Evolutionary conservation across 2,113 vertebrate species (phyloP).

Genomic region (Tachycineta bicolor): DNA sequence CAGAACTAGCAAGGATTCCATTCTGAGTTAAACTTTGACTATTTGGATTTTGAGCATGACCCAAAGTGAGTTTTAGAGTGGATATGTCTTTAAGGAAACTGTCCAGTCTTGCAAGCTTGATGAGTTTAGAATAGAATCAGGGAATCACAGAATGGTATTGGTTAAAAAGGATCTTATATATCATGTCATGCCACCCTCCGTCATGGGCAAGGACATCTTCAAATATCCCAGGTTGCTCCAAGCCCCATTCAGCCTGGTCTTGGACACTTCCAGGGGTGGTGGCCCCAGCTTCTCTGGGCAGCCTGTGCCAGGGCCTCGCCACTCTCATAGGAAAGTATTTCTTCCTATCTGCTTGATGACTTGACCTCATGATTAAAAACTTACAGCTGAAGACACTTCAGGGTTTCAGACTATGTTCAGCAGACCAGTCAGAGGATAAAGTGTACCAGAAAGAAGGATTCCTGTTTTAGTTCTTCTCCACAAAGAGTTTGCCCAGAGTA

Average conservation of each 20-base stretch:
- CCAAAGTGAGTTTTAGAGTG: not conserved
- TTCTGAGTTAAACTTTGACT: not conserved
- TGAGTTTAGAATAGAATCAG: not conserved
- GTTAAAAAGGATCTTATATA: fast-evolving
- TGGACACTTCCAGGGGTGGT: not conserved
- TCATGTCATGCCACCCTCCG: fast-evolving
- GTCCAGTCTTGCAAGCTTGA: fast-evolving
- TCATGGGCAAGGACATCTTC: not conserved
- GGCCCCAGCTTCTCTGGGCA: not conserved
- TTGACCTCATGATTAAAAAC: not conserved
- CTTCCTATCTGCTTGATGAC: not conserved
- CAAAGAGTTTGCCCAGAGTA: not conserved
- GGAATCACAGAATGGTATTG: not conserved
- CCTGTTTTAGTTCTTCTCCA: not conserved
- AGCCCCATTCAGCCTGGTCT: fast-evolving
- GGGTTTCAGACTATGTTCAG: not conserved
- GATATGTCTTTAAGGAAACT: not conserved
- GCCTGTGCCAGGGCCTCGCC: fast-evolving
- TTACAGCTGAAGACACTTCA: not conserved
- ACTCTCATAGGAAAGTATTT: not conserved
- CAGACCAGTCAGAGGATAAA: not conserved
- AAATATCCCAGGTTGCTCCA: not conserved
- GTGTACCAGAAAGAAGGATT: not conserved
- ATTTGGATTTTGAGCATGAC: not conserved
- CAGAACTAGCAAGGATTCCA: not conserved